Evolutionary conservation across 2,888 invertebrate species (phyloP), one percentile per base, ranked within the genome.

Genomic region (Toxonevra muliebris): DNA sequence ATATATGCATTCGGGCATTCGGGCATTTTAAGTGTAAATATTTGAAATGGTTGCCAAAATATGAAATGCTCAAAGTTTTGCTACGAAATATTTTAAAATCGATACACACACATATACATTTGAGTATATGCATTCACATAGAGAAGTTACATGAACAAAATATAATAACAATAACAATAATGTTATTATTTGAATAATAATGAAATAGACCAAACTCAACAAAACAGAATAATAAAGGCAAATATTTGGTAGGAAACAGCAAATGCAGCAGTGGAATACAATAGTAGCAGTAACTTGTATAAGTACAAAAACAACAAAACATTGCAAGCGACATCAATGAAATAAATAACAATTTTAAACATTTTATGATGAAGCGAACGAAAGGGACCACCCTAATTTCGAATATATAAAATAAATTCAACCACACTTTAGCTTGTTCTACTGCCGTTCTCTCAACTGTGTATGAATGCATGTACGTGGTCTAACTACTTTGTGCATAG

Each of bases 151-250:
- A 59, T 45, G 45, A 15, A 59, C 42, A 42, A 42, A 59, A 59
- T 45, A 59, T 59, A 59, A 59, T 41, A 59, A 42, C 20, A 59
- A 59, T 59, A 59, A 59, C 20, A 59, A 40, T 40, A 57, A 30
- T 30, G 30, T 30, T 30, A 7, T 30, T 30, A 30, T 30, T 30
- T 30, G 30, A 30, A 30, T 30, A 30, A 30, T 17, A 11, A 45
- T 42, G 59, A 19, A 20, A 58, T 15, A n/a, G 57, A 12, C 43
- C n/a, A 43, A 11, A 43, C 42, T 59, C 42, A 45, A 43, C n/a
- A 40, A 45, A 15, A 20, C 20, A 45, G 19, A 12, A 57, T 15
- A n/a, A 41, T 45, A 59, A 15, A 17, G 12, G 45, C 43, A 20
- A 45, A 59, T 45, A 43, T n/a, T n/a, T n/a, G n/a, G 15, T 42